Evolutionary conservation across 2,888 invertebrate genomes (phyloP), one percentile per base, ranked within the genome.

Genomic region (Nematopogon swammerdamellus): DNA sequence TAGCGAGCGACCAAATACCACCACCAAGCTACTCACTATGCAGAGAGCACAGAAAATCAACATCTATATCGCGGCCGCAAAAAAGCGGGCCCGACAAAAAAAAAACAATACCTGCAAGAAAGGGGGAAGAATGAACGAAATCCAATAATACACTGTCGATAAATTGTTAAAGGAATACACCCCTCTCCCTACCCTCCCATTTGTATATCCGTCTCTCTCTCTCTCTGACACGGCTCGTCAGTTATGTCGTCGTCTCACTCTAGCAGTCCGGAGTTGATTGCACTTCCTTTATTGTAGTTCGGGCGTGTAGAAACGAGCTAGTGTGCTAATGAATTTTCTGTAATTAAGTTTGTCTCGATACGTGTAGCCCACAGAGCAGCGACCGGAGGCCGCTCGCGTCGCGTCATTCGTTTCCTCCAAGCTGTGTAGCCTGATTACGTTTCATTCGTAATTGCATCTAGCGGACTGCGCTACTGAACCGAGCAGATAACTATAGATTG

Each of bases 131-230:
- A 44, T 19, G 18, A 44, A 44, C 44, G 44, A 44, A 44, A 18
- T 44, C 18, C 18, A 44, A 44, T 19, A 18, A 19, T 44, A 18
- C 44, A 44, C 44, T 44, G 44, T 44, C 44, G 19, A 44, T 44
- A 44, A 44, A 36, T 44, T 44, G 18, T 44, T 44, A 19, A 18
- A 19, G 19, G 18, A 18, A 18, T 19, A 18, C 44, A 19, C 44
- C 44, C 44, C 44, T 6, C 16, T 17, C 16, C 44, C 18, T 3
- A 11, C 18, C 18, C 17, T 3, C 6, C 44, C 11, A 17, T 6
- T 43, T 11, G 6, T 3, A 18, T 18, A 18, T 43, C 44, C 3
- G 14, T n/a, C n/a, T n/a, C 36, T 36, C 6, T 18, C 44, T 17
- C 44, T 3, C 44, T 44, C 44, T 4, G 44, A 17, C 44, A 17